A percentile compares a stretch with the other conserved stretches of the same genome.
These are phyloP conservation scores for Dolichallabes microphthalmus DNA, from an alignment of 2,113 vertebrate genomes.

Conservation along the genomic window DNA sequence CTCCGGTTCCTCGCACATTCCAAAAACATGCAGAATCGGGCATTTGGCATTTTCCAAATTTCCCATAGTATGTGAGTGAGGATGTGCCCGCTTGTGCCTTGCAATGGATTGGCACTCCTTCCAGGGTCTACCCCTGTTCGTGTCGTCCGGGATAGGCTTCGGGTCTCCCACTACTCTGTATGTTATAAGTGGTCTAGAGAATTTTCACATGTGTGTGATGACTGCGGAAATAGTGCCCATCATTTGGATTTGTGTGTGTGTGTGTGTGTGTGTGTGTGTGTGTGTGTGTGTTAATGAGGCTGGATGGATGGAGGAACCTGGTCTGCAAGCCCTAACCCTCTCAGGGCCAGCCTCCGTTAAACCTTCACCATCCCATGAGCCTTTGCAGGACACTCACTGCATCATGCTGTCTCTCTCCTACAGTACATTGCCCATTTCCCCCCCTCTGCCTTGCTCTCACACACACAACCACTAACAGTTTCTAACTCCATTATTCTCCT, in stretches of 20 bases:
- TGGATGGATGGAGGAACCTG: constrained; percentile 65
- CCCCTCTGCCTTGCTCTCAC: constrained; percentile 30
- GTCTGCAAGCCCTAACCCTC: constrained; percentile 59
- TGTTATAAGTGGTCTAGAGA: too few species aligned
- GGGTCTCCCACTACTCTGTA: too few species aligned
- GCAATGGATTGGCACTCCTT: too few species aligned
- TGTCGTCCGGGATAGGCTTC: too few species aligned
- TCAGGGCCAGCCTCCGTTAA: constrained; percentile 30
- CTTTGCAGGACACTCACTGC: constrained; percentile 60
- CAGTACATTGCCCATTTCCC: constrained; percentile 39
- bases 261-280: constrained; percentile 43
- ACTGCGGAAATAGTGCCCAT: neutral
- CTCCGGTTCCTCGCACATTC: too few species aligned
- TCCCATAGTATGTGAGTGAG: too few species aligned
- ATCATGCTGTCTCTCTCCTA: constrained; percentile 59
- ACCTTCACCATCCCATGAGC: constrained; percentile 54
- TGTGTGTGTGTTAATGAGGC: constrained; percentile 62
- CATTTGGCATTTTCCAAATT: too few species aligned
- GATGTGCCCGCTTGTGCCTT: too few species aligned
- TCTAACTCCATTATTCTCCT: constrained; percentile 50
- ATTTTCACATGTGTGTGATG: neutral
- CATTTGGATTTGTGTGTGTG: neutral
- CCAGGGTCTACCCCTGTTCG: too few species aligned
- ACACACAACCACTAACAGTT: constrained; percentile 43
- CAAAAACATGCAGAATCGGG: too few species aligned